Evolutionary conservation across 2,888 invertebrate species (phyloP).

Genomic region (Epistrophella euchroma): DNA sequence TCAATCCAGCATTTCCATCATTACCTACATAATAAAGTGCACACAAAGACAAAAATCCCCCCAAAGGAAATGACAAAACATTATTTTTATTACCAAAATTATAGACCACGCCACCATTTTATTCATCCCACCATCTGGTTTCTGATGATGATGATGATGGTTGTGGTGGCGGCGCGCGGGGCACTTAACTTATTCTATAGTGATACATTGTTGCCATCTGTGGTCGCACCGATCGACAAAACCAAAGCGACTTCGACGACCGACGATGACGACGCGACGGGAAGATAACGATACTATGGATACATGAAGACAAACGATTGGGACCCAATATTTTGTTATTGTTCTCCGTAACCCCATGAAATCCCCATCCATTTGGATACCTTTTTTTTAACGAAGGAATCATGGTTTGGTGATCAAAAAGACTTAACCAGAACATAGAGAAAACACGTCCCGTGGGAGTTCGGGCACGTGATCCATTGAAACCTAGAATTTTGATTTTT

Average conservation of each 20-base stretch:
- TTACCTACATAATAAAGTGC: too few relatives aligned
- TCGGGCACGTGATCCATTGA: conserved; percentile 39
- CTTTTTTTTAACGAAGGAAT: conserved; percentile 20
- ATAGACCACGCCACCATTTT: conserved; percentile 54
- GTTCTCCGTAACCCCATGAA: background rate
- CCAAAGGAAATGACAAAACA: conserved; percentile 57
- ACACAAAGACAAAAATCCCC: conserved; percentile 2
- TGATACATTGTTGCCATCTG: conserved; percentile 44
- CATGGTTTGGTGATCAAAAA: conserved; percentile 49
- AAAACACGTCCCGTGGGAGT: conserved; percentile 51
- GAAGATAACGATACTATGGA: background rate
- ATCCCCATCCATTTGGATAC: conserved; percentile 37
- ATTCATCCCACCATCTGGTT: conserved; percentile 49
- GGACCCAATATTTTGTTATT: conserved; percentile 15
- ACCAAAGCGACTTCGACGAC: background rate
- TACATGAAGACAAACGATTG: conserved; percentile 42
- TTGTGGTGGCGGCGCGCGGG: background rate
- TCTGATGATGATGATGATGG: background rate
- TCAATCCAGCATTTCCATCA: conserved; percentile 44
- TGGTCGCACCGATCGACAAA: background rate
- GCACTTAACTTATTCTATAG: conserved; percentile 55
- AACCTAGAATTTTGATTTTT: conserved; percentile 35
- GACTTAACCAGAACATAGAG: conserved; percentile 10
- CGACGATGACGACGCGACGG: background rate
- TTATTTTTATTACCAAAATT: conserved; percentile 69